Conservation (phyloP, 2,113 vertebrate genomes). For the Indicator indicator region DNA sequence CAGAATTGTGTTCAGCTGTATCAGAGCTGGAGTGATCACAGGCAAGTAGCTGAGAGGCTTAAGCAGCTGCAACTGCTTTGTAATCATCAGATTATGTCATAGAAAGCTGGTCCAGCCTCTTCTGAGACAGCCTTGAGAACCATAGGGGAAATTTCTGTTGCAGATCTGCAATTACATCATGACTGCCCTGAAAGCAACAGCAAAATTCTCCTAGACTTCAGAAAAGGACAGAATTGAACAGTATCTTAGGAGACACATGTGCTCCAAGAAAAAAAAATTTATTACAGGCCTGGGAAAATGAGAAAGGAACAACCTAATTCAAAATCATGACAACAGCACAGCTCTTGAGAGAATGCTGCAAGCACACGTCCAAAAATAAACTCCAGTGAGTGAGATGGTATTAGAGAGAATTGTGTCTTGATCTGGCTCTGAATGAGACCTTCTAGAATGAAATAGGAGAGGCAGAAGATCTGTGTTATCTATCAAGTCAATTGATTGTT, state of each 20-base stretch:
- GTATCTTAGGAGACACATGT: not conserved
- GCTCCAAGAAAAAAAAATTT: not conserved
- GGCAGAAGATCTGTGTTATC: slow-evolving; percentile 11
- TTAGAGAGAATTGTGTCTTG: not conserved
- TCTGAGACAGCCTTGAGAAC: not conserved
- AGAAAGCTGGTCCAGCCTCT: not conserved
- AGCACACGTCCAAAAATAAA: slow-evolving; percentile 18
- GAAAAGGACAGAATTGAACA: not conserved
- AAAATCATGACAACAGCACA: not conserved
- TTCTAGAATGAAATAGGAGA: not conserved
- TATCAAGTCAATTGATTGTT: slow-evolving; percentile 40
- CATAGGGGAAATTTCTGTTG: not conserved
- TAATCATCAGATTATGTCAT: not conserved
- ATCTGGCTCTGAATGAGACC: slow-evolving; percentile 31
- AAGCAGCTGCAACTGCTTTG: not conserved
- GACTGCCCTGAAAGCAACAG: not conserved
- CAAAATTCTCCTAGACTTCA: not conserved
- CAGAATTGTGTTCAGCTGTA: not conserved
- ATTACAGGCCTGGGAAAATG: not conserved
- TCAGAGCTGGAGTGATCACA: not conserved
- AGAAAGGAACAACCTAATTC: not conserved
- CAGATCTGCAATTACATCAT: not conserved
- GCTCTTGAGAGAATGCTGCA: slow-evolving; percentile 1
- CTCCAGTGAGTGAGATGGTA: not conserved
- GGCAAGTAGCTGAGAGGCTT: not conserved